Conservation (phyloP, 2,888 invertebrate genomes). For the Dryobotodes eremita region DNA sequence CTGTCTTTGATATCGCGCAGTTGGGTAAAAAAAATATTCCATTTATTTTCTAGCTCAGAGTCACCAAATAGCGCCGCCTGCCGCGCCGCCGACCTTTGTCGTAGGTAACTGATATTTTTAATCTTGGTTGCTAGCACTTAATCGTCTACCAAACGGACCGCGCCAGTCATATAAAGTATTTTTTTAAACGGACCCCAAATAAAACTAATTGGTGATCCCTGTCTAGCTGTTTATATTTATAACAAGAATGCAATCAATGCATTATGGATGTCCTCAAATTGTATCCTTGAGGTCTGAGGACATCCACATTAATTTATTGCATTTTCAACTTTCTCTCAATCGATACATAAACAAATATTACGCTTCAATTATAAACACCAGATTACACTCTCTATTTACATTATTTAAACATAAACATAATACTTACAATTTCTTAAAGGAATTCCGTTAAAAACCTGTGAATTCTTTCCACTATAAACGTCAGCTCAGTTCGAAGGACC, state of each 20-base stretch:
- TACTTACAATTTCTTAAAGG: conserved; percentile 46
- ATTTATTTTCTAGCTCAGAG: neutral
- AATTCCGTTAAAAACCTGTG: neutral
- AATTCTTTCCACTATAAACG: conserved; percentile 24
- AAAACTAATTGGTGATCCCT: too few species aligned
- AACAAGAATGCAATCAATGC: neutral
- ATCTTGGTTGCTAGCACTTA: too few species aligned
- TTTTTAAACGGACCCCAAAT: too few species aligned
- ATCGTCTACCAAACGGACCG: too few species aligned
- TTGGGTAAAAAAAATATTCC: neutral
- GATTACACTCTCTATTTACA: conserved; percentile 19
- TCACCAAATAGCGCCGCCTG: too few species aligned
- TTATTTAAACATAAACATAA: conserved; percentile 27
- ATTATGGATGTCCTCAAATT: conserved; percentile 3
- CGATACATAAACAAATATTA: conserved; percentile 17
- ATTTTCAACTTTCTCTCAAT: conserved; percentile 16
- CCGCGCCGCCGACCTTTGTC: too few species aligned
- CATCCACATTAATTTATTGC: conserved; percentile 4
- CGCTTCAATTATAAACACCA: conserved; percentile 26
- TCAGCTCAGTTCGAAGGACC: conserved; percentile 35
- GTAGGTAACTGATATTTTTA: too few species aligned
- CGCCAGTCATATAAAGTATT: too few species aligned
- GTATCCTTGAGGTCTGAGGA: too few species aligned
- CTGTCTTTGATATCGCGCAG: too few species aligned
- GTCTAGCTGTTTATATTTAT: neutral